Percentiles rank a stretch among this genome's conserved stretches.
phyloP scores from a whole-genome alignment of 2,113 vertebrate genomes.

The Cebidichthys violaceus region DNA sequence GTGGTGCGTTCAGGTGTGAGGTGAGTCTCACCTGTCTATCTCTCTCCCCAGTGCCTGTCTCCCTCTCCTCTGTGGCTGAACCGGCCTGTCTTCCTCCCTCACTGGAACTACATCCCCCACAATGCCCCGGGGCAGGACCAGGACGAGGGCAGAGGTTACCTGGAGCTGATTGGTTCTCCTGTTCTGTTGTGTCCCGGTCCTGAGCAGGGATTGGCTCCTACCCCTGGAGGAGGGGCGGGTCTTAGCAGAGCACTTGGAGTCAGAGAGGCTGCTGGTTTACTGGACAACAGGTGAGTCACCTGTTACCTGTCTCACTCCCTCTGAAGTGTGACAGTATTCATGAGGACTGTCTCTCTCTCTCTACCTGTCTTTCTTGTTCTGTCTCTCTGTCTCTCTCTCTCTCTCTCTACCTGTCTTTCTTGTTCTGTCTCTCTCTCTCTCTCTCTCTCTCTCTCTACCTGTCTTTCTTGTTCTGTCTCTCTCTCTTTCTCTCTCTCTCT shows the following conservation, averaged over 20 bases:
- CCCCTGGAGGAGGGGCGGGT: conserved; percentile 43
- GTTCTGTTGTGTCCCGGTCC: conserved; percentile 66
- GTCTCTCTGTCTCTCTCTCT: too few species aligned
- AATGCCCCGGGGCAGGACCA: conserved; percentile 50
- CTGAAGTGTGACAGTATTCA: background rate
- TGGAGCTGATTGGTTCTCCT: conserved; percentile 86
- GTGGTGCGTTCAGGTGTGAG: conserved; percentile 79
- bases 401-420: too few species aligned
- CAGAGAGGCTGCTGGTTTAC: conserved; percentile 55
- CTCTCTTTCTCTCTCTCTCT: too few species aligned
- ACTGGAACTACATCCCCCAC: conserved; percentile 89
- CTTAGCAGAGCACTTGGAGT: conserved; percentile 53
- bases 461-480: too few species aligned
- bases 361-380: too few species aligned
- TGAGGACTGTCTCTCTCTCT: too few species aligned
- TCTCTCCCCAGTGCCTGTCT: conserved; percentile 77
- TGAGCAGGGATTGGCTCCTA: conserved; percentile 41
- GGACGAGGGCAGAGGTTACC: conserved; percentile 58
- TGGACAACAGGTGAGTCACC: conserved; percentile 65
- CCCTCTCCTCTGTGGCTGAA: conserved; percentile 82
- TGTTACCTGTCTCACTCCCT: background rate
- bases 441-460: too few species aligned
- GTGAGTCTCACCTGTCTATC: conserved; percentile 56
- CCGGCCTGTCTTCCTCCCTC: conserved; percentile 83
- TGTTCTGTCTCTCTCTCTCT: too few species aligned